Percentiles rank a stretch among this genome's conserved stretches.
Conservation (phyloP, 2,113 vertebrate species). For the Trachemys scripta region DNA sequence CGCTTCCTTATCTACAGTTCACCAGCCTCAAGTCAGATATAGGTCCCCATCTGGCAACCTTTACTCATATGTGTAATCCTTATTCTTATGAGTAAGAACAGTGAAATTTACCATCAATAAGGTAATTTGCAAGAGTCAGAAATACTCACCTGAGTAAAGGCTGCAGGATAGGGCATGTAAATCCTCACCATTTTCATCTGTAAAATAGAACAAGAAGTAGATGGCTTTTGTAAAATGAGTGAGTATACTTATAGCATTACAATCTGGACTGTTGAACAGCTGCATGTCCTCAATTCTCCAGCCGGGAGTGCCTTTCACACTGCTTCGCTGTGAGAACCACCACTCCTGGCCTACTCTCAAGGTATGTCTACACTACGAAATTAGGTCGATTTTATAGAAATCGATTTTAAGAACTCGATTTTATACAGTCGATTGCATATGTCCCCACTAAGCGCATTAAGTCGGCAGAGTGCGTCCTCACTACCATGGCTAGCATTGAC, state of each 20-base stretch:
- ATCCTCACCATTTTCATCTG: not conserved
- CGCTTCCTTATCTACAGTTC: not conserved
- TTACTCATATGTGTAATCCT: slow-evolving; percentile 26
- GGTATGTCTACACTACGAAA: no score
- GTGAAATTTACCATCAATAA: not conserved
- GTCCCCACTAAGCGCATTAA: no score
- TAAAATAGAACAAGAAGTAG: not conserved
- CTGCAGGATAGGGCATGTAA: not conserved
- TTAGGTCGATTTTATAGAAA: no score
- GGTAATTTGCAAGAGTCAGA: not conserved
- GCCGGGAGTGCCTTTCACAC: no score
- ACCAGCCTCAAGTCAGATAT: not conserved
- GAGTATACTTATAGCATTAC: not conserved
- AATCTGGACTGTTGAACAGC: not conserved
- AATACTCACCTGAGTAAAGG: not conserved
- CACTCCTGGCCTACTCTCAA: no score
- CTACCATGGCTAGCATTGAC: no score
- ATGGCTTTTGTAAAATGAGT: not conserved
- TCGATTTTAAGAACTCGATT: no score
- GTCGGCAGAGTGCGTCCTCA: no score
- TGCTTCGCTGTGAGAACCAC: no score
- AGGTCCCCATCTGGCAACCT: slow-evolving; percentile 1
- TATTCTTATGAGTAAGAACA: slow-evolving; percentile 27
- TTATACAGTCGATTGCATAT: no score
- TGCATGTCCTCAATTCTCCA: no score